phyloP scores from a whole-genome alignment of 2,888 invertebrate genomes.

The Axea sp. region DNA sequence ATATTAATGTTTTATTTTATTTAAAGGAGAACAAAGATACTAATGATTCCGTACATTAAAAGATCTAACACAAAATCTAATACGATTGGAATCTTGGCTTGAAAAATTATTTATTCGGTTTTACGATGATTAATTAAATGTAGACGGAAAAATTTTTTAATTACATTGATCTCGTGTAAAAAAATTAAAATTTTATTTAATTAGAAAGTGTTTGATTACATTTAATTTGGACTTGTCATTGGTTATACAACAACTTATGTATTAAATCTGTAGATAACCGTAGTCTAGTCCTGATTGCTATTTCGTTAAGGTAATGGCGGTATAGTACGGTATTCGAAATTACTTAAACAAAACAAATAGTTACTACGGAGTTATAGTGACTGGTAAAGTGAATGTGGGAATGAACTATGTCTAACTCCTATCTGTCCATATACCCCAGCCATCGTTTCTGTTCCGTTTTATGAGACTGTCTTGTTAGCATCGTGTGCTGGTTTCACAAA shows the following conservation, averaged over 20 bases:
- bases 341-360: constrained; percentile 58
- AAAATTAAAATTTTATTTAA: neutral
- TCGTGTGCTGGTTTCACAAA: constrained; percentile 53
- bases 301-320: constrained; percentile 38
- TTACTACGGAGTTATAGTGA: constrained; percentile 39
- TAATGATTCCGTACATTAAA: no score
- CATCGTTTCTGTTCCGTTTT: constrained; percentile 35
- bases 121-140: no score
- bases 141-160: no score
- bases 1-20: no score
- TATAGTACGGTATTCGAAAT: constrained; percentile 38
- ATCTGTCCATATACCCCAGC: constrained; percentile 45
- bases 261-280: neutral
- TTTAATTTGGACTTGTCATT: neutral
- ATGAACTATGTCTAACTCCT: constrained; percentile 58
- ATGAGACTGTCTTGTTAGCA: constrained; percentile 58
- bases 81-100: no score
- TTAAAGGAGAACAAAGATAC: no score
- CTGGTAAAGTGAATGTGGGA: constrained; percentile 52
- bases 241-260: neutral
- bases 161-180: no score
- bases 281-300: constrained; percentile 17
- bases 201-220: neutral
- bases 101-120: no score
- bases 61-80: no score